A percentile compares a stretch with the other conserved stretches of the same genome.
phyloP scores from a whole-genome alignment of 2,888 invertebrate species.

The Malacosoma neustria region DNA sequence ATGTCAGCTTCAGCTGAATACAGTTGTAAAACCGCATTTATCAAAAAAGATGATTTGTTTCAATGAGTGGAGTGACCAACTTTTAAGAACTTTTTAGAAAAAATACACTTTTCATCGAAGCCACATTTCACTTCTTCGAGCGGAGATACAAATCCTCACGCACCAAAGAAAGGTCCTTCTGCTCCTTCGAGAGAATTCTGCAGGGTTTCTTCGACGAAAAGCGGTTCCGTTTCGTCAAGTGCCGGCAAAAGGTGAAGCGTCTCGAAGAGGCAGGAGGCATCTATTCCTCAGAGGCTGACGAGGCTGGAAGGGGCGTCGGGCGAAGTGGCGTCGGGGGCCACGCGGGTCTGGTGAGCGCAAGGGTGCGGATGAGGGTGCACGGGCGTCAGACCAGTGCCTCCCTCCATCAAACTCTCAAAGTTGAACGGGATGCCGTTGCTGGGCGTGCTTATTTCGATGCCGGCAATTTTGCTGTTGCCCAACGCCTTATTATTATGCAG shows the following conservation, averaged over 20 bases:
- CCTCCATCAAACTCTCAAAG: slow-evolving; percentile 94
- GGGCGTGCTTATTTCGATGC: slow-evolving; percentile 90
- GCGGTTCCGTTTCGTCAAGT: slow-evolving; percentile 12
- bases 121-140: no score
- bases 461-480: slow-evolving; percentile 79
- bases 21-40: no score
- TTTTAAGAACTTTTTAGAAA: no score
- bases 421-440: slow-evolving; percentile 91
- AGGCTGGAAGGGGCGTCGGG: slow-evolving; percentile 86
- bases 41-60: no score
- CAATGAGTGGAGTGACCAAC: no score
- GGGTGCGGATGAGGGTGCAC: slow-evolving; percentile 80
- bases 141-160: no score
- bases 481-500: slow-evolving; percentile 63
- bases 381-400: slow-evolving; percentile 93
- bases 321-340: slow-evolving; percentile 80
- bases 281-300: slow-evolving; percentile 86
- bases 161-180: no score
- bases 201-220: neutral
- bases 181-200: neutral
- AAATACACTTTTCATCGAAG: no score
- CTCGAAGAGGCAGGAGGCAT: slow-evolving; percentile 83
- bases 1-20: no score
- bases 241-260: slow-evolving; percentile 21
- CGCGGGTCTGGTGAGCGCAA: slow-evolving; percentile 86